Conservation (phyloP, 2,113 vertebrate species). For the Heloderma charlesbogerti region DNA sequence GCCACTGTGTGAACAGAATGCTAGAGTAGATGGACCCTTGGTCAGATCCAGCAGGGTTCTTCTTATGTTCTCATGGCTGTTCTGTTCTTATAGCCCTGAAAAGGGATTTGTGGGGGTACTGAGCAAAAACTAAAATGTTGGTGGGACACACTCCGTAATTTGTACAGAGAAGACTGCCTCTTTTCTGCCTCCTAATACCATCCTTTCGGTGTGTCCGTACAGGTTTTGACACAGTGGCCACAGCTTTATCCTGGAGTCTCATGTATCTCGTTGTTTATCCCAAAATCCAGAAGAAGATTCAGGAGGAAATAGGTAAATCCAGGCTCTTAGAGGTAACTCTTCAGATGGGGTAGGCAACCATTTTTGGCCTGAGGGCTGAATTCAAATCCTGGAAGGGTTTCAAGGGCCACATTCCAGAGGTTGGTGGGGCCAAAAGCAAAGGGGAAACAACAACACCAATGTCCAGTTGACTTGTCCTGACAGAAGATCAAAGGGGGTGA, state of each 20-base stretch:
- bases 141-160: too few species aligned
- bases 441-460: too few species aligned
- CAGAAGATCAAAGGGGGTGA: too few species aligned
- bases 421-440: too few species aligned
- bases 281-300: conserved; percentile 84
- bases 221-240: conserved; percentile 94
- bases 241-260: conserved; percentile 88
- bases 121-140: background rate
- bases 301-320: conserved; percentile 87
- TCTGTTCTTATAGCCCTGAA: background rate
- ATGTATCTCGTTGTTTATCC: conserved; percentile 86
- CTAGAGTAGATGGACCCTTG: too few species aligned
- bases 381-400: too few species aligned
- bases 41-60: too few species aligned
- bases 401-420: too few species aligned
- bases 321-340: background rate
- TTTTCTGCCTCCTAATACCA: background rate
- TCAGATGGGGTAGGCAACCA: too few species aligned
- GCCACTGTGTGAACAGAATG: too few species aligned
- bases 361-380: too few species aligned
- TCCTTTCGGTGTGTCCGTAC: background rate
- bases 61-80: background rate
- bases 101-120: background rate
- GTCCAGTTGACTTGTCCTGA: too few species aligned
- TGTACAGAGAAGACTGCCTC: background rate